These are phyloP conservation scores for Diplodus puntazzo DNA, from an alignment of 2,797 vertebrate genomes.

Conservation along the genomic window DNA sequence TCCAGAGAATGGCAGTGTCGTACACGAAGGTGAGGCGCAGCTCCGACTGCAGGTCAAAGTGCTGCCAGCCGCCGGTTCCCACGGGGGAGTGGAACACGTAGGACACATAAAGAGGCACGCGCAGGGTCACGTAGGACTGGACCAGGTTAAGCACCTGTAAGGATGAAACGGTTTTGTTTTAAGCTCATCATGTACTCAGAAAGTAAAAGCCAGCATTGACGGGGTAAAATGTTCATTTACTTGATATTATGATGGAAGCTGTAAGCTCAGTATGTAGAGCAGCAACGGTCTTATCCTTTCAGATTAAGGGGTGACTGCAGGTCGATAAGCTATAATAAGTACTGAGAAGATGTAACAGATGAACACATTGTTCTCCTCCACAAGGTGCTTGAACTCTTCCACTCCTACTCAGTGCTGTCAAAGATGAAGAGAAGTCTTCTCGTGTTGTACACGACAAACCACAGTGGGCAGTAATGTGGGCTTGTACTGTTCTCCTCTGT, in stretches of 20 bases:
- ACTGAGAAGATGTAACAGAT: conserved; percentile 56
- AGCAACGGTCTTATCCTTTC: conserved; percentile 21
- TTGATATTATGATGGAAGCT: not conserved
- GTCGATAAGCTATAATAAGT: conserved; percentile 50
- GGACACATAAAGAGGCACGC: conserved; percentile 94
- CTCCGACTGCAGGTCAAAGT: conserved; percentile 95
- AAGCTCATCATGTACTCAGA: not conserved
- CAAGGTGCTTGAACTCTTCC: conserved; percentile 50
- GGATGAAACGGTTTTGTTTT: not conserved
- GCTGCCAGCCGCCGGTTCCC: conserved; percentile 93
- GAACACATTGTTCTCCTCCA: conserved; percentile 60
- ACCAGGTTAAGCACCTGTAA: conserved; percentile 93
- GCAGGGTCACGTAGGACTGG: conserved; percentile 95
- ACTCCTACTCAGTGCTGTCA: conserved; percentile 63
- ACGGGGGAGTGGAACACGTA: conserved; percentile 95
- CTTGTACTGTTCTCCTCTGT: conserved; percentile 18
- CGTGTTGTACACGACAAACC: conserved; percentile 23
- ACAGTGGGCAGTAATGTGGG: conserved; percentile 39
- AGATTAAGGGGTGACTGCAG: conserved; percentile 34
- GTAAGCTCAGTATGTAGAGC: not conserved
- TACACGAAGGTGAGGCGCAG: conserved; percentile 96
- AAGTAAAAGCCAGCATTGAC: not conserved
- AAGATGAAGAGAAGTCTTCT: conserved; percentile 41
- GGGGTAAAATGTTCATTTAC: not conserved
- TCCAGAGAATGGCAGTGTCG: conserved; percentile 97